Base-by-base conservation (phyloP, 2,888 invertebrate genomes). In the Eudasyphora cyanicolor region DNA sequence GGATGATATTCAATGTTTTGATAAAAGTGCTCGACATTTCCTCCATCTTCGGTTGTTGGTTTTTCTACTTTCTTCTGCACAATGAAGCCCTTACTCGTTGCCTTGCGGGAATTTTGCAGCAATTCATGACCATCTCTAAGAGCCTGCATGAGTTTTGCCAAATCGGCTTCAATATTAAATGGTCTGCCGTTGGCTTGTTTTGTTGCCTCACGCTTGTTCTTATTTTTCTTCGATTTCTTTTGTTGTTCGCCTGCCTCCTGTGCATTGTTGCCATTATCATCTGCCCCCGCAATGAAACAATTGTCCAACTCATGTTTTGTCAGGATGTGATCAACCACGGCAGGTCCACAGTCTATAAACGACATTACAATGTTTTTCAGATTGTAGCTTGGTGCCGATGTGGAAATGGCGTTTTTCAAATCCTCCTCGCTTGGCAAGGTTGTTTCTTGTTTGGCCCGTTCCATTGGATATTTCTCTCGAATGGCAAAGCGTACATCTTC, bases 1-100 rank as follows among this genome's bases (percentile, higher is more conserved):
- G 99, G 99, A 92, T 99, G 98, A 92, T 98, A 99, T 92, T 99
- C 99, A 89, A 97, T 94, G 91, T 98, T 98, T 10, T 96, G 95
- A 74, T 94, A 93, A 67, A 97, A 94, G 89, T 93, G 95, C 75
- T 93, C 93, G 0, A 92, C 92, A 3, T 86, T 71, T 8, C 88
- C 85, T 17, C 73, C 88, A 2, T 77, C 89, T 2, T 92, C 92
- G 0, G 88, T 92, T 0, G 92, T 92, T 0, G 95, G 94, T 21
- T 96, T 94, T 76, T 94, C 94, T 89, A 98, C 97, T 88, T 94
- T 94, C 90, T 97, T 97, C 90, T 98, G 97, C 35, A 97, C 95
- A 86, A 98, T 96, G 90, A 94, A 98, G 17, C 98, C 91, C 21
- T 87, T 90, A 0, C 87, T 85, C 2, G 76, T 70, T 1, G 71